Conservation (phyloP, 2,113 vertebrate genomes). For the Benitochromis conjunctus region DNA sequence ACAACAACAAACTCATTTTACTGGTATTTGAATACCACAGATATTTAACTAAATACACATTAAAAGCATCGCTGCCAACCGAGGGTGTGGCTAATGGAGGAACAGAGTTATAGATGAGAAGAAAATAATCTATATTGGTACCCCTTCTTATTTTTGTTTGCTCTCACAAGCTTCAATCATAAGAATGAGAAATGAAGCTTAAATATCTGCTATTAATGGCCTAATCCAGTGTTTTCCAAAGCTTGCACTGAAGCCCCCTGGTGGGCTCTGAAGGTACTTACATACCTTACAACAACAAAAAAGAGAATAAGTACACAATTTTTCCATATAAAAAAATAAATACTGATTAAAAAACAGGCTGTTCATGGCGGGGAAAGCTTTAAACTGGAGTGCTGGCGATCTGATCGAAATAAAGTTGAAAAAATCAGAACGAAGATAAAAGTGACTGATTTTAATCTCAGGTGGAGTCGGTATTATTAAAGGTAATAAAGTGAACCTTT, state of each 20-base stretch:
- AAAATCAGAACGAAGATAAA: background rate
- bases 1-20: background rate
- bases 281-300: background rate
- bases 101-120: background rate
- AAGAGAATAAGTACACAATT: background rate
- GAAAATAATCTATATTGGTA: background rate
- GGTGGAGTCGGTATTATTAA: background rate
- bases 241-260: background rate
- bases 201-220: background rate
- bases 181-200: background rate
- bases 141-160: background rate
- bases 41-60: background rate
- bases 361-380: background rate
- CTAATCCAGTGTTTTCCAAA: background rate
- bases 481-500: background rate
- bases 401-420: background rate
- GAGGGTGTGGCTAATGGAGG: accelerated
- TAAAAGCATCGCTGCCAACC: background rate
- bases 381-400: background rate
- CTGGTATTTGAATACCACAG: background rate
- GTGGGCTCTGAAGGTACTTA: background rate
- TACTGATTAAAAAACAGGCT: background rate
- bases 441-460: background rate
- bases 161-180: background rate
- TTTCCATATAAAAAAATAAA: background rate